Base-by-base conservation (phyloP, 2,113 vertebrate species). In the Actenoides hombroni region DNA sequence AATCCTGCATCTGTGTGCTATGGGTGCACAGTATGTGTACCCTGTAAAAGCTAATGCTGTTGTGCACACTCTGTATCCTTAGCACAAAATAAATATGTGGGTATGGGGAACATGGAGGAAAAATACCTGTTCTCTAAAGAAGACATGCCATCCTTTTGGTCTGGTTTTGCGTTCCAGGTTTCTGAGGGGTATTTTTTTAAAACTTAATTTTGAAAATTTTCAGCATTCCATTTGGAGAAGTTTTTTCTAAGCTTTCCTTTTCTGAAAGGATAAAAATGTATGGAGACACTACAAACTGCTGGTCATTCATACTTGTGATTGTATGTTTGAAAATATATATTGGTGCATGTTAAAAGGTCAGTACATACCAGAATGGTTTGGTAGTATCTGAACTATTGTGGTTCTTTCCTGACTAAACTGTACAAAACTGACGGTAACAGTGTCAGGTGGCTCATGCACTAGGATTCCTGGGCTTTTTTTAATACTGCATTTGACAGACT, bases 51-150 rank as follows among this genome's bases (percentile, higher is more conserved):
- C 17, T 60, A 8, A 8, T 83, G 13, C 28, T 79, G 61, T 37
- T 49, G 1, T 3, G 6, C 14, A 14, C 2, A 1, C 8, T 67
- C 9, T 33, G 16, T 13, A 39, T 20, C 9, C 40, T 76, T 57
- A 44, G 49, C 31, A 49, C 14, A 37, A 51, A 26, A 40, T 57
- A 76, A 65, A 31, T 26, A 5, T 3, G 1, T 56, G 26, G 57
- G 5, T 57, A 11, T 18, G 5, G 29, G 31, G 20, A 88, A 1
- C 14, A 18, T 0, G 3, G 35, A 54, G 54, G 31, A 35, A 93
- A 79, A 56, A 24, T 28, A 56, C 28, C 29, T 71, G 5, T 21
- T 73, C 33, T 54, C 33, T 56, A 14, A 74, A 79, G 73, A 64
- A 31, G 54, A 8, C 0, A 5, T 64, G 29, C 20, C 16, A 10